Evolutionary conservation across 2,113 vertebrate genomes (phyloP).

Genomic region (Xenopus borealis): DNA sequence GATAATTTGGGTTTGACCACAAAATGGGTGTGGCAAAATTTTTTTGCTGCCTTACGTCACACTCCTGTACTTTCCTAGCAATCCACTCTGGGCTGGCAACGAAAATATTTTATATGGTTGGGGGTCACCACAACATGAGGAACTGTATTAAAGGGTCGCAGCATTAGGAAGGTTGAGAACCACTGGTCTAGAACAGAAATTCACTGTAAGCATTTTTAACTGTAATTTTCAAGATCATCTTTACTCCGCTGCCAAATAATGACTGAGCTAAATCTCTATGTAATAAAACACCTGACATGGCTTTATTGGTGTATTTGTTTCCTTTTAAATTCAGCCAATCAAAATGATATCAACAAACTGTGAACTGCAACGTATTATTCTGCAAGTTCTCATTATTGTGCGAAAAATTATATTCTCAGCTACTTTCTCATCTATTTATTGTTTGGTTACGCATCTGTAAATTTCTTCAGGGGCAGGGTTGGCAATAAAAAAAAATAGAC

Average conservation of each 20-base stretch:
- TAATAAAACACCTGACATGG: constrained; percentile 51
- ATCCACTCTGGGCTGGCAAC: too few species aligned
- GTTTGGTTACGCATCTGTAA: constrained; percentile 82
- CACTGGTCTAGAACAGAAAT: too few species aligned
- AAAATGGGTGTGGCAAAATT: too few species aligned
- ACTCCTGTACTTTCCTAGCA: too few species aligned
- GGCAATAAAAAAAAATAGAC: constrained; percentile 73
- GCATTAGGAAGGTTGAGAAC: too few species aligned
- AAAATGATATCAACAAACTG: constrained; percentile 78
- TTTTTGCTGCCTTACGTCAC: too few species aligned
- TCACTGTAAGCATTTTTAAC: not conserved
- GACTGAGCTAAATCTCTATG: constrained; percentile 3
- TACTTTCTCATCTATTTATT: constrained; percentile 81
- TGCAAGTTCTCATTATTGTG: constrained; percentile 80
- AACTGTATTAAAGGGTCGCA: too few species aligned
- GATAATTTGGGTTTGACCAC: too few species aligned
- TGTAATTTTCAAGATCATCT: not conserved
- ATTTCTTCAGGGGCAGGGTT: constrained; percentile 77
- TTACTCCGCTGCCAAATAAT: not conserved
- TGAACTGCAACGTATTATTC: constrained; percentile 67
- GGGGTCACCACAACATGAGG: too few species aligned
- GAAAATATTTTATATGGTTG: too few species aligned
- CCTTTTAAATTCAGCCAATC: constrained; percentile 74
- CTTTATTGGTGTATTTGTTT: constrained; percentile 66
- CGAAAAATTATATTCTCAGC: constrained; percentile 76